Base-by-base conservation (phyloP, 2,113 vertebrate species). In the Ranitomeya variabilis region DNA sequence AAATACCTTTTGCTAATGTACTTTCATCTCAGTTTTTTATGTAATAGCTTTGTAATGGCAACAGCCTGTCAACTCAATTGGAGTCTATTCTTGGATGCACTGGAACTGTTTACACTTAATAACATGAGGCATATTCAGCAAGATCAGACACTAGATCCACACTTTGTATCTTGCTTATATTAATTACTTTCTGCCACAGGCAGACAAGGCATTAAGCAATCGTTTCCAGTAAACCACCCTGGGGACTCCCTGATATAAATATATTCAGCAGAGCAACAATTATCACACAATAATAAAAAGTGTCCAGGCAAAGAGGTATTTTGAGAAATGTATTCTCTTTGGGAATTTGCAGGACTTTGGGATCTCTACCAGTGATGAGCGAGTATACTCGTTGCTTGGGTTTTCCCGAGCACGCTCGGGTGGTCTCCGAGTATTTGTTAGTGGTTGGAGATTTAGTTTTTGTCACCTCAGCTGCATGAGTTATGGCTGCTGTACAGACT, bases 11-110 rank as follows among this genome's bases (percentile, higher is more conserved):
- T 81, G 67, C 60, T 88, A 83, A 88, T 83, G 87, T 83, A 69
- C 87, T 88, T 88, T 88, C 80, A 83, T 88, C 69, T 82, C 21
- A 88, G 69, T 69, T 83, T 69, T 76, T 64, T 19, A 31, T 74
- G 74, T 83, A 88, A 88, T 88, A 88, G 87, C 87, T 83, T 76
- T 88, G 57, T 88, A 88, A 83, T 88, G 87, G 64, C 69, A n/a
- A 88, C 86, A 87, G 80, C 67, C 80, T 88, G 80, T 88, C 62
- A 83, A 45, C 31, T 80, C 69, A 88, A 88, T 83, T 88, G 80
- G 87, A 88, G 18, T 83, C 87, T 88, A 88, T 88, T 83, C 55
- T 73, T 83, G 80, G 87, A 88, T 83, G 64, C 67, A 77, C 57
- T 77, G 16, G 80, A 88, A 83, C 54, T 83, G 87, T 88, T 76